Evolutionary conservation across 1,140 invertebrate genomes (phyloP), one percentile per base, ranked within the genome.

Genomic region (Macrotrachela quadricornifera): DNA sequence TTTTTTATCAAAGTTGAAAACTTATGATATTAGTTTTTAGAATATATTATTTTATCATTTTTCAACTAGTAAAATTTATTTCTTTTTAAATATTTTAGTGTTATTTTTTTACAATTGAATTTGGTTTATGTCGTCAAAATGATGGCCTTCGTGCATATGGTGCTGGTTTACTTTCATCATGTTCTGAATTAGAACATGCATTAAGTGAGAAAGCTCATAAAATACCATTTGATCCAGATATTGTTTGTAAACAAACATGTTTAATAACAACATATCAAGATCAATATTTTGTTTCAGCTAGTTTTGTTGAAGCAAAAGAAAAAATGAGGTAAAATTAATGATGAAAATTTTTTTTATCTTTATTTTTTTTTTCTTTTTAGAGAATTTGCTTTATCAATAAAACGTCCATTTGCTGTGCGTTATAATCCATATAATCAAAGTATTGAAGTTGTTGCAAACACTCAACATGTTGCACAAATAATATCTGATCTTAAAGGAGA

Each of bases 31-130:
- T n/a, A n/a, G n/a, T n/a, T n/a, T n/a, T n/a, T n/a, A n/a, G n/a
- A n/a, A n/a, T n/a, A n/a, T n/a, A n/a, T n/a, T n/a, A n/a, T n/a
- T n/a, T n/a, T n/a, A n/a, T n/a, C n/a, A n/a, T n/a, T n/a, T 51
- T 10, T 53, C 12, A 15, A 38, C n/a, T 53, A 46, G 12, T 17
- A 54, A 54, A 16, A 14, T 14, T 51, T 21, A 14, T 21, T 10
- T 16, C 18, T 6, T 15, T 15, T 47, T 49, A 10, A 15, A n/a
- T 61, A 51, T 75, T 75, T 15, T 67, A 95, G 90, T 77, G 91
- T 12, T 97, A 96, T 63, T 97, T 96, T 69, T 97, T 96, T 67
- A 95, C 91, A 0, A 84, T 97, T 45, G 90, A 95, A 64, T 95
- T 94, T 66, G 90, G 90, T 1, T 64, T 94, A 17, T 94, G 87